phyloP scores from a whole-genome alignment of 2,797 vertebrate species.

The Micropoecilia bifurca region DNA sequence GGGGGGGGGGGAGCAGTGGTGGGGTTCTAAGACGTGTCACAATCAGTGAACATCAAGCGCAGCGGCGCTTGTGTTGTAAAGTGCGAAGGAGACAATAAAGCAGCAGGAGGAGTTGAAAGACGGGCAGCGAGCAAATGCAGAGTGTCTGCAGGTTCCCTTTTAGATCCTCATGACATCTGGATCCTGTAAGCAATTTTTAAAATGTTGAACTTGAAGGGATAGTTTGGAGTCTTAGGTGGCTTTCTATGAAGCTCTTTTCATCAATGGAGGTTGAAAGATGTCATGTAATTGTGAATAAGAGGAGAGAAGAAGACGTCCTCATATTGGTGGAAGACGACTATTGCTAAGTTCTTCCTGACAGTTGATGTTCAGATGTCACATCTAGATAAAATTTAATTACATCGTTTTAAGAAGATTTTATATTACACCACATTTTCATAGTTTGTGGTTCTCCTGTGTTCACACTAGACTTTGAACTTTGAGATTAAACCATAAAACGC shows the following conservation, averaged over 20 bases:
- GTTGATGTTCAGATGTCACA: not conserved
- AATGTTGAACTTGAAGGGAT: not conserved
- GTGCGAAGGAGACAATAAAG: slow-evolving; percentile 40
- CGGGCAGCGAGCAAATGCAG: not conserved
- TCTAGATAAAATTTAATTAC: not conserved
- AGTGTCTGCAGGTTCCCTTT: not conserved
- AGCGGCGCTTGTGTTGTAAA: slow-evolving; percentile 47
- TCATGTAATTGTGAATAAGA: not conserved
- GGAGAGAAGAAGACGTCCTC: too few species aligned
- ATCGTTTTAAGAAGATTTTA: not conserved
- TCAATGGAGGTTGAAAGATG: not conserved
- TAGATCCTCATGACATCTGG: not conserved
- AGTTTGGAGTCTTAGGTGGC: not conserved
- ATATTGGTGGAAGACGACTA: not conserved
- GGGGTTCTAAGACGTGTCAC: slow-evolving; percentile 68
- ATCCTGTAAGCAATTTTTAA: not conserved
- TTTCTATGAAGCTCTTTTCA: not conserved
- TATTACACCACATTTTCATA: not conserved
- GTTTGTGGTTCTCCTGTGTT: not conserved
- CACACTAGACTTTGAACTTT: not conserved
- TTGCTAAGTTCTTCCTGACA: not conserved
- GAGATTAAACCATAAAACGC: not conserved
- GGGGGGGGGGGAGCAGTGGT: not conserved
- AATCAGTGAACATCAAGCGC: slow-evolving; percentile 61
- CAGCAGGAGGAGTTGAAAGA: slow-evolving; percentile 21